Evolutionary conservation across 2,113 vertebrate genomes (phyloP).

Genomic region (Stigmatopora argus): DNA sequence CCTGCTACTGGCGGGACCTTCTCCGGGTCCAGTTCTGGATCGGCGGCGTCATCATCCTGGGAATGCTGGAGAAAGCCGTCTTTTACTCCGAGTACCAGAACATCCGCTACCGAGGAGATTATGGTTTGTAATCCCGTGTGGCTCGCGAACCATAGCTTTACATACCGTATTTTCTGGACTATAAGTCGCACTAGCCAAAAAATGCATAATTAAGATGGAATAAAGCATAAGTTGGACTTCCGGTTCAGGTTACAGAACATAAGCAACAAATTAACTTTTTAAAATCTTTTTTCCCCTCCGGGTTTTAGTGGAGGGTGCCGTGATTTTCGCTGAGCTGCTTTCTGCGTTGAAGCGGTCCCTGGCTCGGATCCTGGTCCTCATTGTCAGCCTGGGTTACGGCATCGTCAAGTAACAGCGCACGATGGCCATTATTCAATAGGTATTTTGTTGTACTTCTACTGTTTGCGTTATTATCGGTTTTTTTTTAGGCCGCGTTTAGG

Average conservation of each 20-base stretch:
- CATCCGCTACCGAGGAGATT: constrained; percentile 85
- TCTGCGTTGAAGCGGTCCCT: constrained; percentile 89
- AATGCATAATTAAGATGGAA: no score
- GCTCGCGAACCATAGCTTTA: no score
- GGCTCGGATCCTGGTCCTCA: constrained; percentile 89
- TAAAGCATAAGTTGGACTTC: no score
- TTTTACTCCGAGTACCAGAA: constrained; percentile 95
- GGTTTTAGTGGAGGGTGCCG: constrained; percentile 78
- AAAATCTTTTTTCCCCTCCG: background rate
- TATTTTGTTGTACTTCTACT: background rate
- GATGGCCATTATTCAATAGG: background rate
- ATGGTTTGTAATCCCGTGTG: constrained; percentile 65
- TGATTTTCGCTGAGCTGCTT: constrained; percentile 89
- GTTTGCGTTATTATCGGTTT: background rate
- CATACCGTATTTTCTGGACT: no score
- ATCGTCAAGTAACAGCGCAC: constrained; percentile 83
- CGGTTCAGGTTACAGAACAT: no score
- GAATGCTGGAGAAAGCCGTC: constrained; percentile 94
- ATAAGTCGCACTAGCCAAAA: no score
- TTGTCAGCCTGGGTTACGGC: constrained; percentile 91
- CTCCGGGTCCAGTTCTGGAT: constrained; percentile 95
- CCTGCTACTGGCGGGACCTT: constrained; percentile 89
- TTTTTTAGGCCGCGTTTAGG: constrained; percentile 81
- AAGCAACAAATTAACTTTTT: no score
- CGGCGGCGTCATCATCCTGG: constrained; percentile 88